Conservation (phyloP, 2,888 invertebrate genomes). For the Protonemura montana region DNA sequence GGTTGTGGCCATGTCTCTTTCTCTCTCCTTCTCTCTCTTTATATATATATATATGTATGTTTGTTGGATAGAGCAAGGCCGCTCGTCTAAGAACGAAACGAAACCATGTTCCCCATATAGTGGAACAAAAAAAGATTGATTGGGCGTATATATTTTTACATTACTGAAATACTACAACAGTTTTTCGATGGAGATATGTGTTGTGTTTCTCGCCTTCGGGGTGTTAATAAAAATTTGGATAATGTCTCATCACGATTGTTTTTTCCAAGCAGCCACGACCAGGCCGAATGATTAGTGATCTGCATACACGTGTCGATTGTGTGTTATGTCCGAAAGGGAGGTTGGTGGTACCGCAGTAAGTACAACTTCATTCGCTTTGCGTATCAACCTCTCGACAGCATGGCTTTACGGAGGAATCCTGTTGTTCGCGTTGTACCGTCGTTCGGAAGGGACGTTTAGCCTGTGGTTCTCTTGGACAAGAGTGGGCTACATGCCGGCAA, state of each 20-base stretch:
- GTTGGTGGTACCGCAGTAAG: not conserved
- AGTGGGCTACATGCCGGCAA: no score
- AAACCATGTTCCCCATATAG: not conserved
- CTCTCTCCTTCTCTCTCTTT: no score
- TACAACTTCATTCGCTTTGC: no score
- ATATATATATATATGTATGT: conserved; percentile 21
- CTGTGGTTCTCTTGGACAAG: no score
- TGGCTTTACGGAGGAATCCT: no score
- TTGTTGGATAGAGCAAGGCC: conserved; percentile 21
- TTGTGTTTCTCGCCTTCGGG: conserved; percentile 1
- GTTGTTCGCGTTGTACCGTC: no score
- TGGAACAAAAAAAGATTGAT: conserved; percentile 29
- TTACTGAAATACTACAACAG: not conserved
- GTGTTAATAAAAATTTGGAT: conserved; percentile 38
- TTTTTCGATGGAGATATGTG: conserved; percentile 32
- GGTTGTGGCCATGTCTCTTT: no score
- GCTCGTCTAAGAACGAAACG: not conserved
- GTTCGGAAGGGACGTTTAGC: no score
- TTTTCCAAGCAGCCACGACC: not conserved
- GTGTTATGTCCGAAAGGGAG: no score
- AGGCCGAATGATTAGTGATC: not conserved
- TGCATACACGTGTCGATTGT: not conserved
- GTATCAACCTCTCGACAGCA: no score
- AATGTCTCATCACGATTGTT: conserved; percentile 31
- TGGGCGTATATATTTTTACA: conserved; percentile 31